These are phyloP conservation scores for Masticophis lateralis DNA, from an alignment of 2,797 vertebrate genomes.

Conservation along the genomic window DNA sequence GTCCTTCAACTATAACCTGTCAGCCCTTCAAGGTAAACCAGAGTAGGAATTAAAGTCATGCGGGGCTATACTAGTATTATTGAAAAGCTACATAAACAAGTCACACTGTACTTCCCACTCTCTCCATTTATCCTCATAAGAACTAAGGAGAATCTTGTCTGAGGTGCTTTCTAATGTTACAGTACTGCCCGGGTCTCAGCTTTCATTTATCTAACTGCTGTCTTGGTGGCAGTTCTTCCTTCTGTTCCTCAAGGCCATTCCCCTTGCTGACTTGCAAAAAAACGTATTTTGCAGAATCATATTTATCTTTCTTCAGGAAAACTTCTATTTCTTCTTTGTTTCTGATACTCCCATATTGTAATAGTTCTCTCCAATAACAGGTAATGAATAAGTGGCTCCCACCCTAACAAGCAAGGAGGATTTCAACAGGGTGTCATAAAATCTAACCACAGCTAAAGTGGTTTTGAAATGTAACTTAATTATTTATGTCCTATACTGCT, in stretches of 20 bases:
- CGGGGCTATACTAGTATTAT: background rate
- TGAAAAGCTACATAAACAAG: background rate
- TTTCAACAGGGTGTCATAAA: background rate
- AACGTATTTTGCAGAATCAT: background rate
- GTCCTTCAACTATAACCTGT: background rate
- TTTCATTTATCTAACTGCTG: background rate
- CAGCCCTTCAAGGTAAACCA: background rate
- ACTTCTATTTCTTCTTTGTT: background rate
- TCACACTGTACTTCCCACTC: background rate
- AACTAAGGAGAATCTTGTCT: background rate
- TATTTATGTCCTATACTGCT: conserved; percentile 3
- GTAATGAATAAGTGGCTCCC: background rate
- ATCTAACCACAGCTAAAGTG: background rate
- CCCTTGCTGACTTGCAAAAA: background rate
- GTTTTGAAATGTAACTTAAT: conserved; percentile 7
- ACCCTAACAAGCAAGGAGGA: background rate
- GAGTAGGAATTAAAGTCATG: background rate
- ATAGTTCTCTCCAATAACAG: background rate
- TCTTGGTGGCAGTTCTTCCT: background rate
- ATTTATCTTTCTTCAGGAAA: background rate
- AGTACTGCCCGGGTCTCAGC: background rate
- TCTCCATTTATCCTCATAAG: background rate
- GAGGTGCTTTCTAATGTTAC: background rate
- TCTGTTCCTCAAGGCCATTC: background rate
- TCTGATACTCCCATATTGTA: background rate